A percentile compares a stretch with the other conserved stretches of the same genome.
Conservation (phyloP, 2,888 invertebrate genomes). For the Oscheius sp. region DNA sequence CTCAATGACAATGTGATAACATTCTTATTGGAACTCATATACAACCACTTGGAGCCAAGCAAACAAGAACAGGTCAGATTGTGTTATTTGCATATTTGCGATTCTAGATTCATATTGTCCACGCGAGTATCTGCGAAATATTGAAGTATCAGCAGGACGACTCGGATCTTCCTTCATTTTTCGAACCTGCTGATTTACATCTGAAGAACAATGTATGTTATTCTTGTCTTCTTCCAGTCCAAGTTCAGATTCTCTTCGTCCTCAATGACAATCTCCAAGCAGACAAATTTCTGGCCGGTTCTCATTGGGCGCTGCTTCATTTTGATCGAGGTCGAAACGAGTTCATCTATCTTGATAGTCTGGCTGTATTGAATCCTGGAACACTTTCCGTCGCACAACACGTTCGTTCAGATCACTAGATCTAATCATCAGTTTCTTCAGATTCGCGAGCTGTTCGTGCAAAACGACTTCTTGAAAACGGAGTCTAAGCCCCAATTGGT, state of each 20-base stretch:
- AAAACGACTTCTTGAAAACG: slow-evolving; percentile 4
- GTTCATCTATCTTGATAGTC: slow-evolving; percentile 51
- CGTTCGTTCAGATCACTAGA: background rate
- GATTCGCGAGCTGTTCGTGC: slow-evolving; percentile 11
- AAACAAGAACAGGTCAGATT: slow-evolving; percentile 1
- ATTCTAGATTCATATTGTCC: slow-evolving; percentile 25
- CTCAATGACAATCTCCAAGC: slow-evolving; percentile 52
- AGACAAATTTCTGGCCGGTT: slow-evolving; percentile 37
- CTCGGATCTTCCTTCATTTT: slow-evolving; percentile 12
- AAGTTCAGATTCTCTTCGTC: slow-evolving; percentile 51
- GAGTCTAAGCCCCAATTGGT: background rate
- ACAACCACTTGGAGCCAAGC: background rate
- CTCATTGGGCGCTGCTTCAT: slow-evolving; percentile 55
- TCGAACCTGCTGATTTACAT: slow-evolving; percentile 30
- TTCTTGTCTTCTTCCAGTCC: background rate
- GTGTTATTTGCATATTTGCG: no score
- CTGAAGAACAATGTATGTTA: background rate
- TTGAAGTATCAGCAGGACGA: slow-evolving; percentile 17
- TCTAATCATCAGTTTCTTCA: slow-evolving; percentile 12
- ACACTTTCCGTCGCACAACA: slow-evolving; percentile 9
- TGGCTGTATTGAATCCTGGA: background rate
- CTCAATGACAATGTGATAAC: slow-evolving; percentile 58
- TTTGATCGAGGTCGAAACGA: slow-evolving; percentile 33
- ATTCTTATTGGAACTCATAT: slow-evolving; percentile 50
- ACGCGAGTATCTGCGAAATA: slow-evolving; percentile 32